These are phyloP conservation scores for Rutilus rutilus DNA, from an alignment of 2,113 vertebrate genomes.

Conservation along the genomic window DNA sequence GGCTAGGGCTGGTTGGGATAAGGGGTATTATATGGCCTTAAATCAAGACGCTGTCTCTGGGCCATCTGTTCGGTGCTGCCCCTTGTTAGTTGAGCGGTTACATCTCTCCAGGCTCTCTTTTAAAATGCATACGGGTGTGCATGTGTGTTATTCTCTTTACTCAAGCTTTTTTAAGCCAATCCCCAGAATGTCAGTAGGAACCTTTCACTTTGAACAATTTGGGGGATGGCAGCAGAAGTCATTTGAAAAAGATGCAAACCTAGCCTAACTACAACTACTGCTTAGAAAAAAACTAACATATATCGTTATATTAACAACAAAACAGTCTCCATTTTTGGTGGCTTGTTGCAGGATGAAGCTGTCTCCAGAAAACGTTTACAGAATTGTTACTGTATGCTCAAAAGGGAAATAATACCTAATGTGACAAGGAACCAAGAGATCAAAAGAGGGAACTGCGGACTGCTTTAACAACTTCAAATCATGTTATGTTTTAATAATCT, in stretches of 20 bases:
- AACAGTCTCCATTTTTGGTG: background rate
- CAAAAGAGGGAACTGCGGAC: background rate
- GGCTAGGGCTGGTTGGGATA: constrained; percentile 67
- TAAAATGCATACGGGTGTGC: background rate
- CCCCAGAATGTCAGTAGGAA: background rate
- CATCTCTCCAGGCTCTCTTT: constrained; percentile 17
- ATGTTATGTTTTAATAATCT: background rate
- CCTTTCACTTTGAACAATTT: background rate
- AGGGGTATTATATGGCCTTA: constrained; percentile 68
- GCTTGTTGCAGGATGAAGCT: background rate
- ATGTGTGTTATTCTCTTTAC: background rate
- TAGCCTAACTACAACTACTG: background rate
- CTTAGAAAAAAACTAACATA: too few relatives aligned
- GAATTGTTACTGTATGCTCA: background rate
- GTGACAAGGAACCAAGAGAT: background rate
- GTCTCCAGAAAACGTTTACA: background rate
- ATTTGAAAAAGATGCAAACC: background rate
- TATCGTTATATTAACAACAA: background rate
- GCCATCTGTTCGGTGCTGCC: constrained; percentile 74
- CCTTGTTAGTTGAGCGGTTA: constrained; percentile 19
- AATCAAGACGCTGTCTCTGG: constrained; percentile 74
- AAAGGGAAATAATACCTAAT: background rate
- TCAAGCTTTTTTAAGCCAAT: background rate
- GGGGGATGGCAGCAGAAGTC: background rate
- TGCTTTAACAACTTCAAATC: background rate